Evolutionary conservation across 2,113 vertebrate genomes (phyloP), one percentile per base, ranked within the genome.

Genomic region (Semnornis frantzii): DNA sequence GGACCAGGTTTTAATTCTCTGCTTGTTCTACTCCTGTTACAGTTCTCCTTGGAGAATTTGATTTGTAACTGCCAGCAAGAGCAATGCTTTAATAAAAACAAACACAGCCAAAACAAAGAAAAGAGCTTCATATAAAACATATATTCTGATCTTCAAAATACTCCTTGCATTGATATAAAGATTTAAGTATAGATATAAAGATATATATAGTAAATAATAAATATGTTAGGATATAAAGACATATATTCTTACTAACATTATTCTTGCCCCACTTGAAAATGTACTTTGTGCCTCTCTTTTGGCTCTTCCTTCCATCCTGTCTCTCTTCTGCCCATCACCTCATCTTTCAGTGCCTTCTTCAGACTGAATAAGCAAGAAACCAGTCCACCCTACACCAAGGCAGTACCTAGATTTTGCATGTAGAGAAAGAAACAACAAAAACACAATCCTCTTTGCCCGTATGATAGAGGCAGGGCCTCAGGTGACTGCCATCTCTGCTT

Each of bases 1-100:
- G 75, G 78, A 89, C 23, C 17, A 91, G 27, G 33, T 85, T 89
- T 93, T 96, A 84, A 82, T 90, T 94, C 83, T 92, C 65, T 82
- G 80, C 50, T 55, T 84, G 28, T 60, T 96, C 68, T 92, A 80
- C 34, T 88, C 42, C 82, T 84, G 80, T 63, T 66, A 82, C 23
- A 57, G 27, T 37, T 94, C 66, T 90, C 73, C 93, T 71, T 85
- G 59, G 84, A 82, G 90, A 89, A 93, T 87, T 75, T 80, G 34
- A 72, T 89, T 92, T 78, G n/a, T 66, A 77, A 94, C 85, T 89
- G 86, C 30, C 37, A 92, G 82, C n/a, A 89, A 78, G 55, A 31
- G 70, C 95, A 94, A 91, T 63, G 77, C 79, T 78, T 76, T 73
- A 74, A 90, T 50, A 90, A 95, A 90, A 91, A 13, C 8, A 76